phyloP scores from a whole-genome alignment of 2,113 vertebrate genomes.

The Tychaedon coryphoeus region DNA sequence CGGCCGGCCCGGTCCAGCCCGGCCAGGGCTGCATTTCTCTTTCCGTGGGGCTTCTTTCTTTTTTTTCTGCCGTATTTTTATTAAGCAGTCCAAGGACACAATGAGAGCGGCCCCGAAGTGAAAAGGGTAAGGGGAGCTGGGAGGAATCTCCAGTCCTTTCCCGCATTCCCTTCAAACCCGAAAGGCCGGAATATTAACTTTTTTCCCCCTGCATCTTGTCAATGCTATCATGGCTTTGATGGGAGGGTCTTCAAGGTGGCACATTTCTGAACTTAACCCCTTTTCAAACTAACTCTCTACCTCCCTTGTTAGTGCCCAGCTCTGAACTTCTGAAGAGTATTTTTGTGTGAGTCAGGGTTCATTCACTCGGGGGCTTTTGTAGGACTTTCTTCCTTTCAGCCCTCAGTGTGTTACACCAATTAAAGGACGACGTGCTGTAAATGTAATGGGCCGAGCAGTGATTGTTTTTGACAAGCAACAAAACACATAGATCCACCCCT shows the following conservation, averaged over 20 bases:
- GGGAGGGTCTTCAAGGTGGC: slow-evolving; percentile 85
- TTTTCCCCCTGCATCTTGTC: slow-evolving; percentile 76
- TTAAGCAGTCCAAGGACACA: background rate
- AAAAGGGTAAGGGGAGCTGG: background rate
- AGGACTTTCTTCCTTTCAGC: slow-evolving; percentile 87
- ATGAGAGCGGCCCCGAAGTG: background rate
- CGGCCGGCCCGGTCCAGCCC: background rate
- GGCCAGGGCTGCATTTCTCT: background rate
- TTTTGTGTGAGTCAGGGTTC: slow-evolving; percentile 89
- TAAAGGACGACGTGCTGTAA: slow-evolving; percentile 98
- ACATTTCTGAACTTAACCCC: slow-evolving; percentile 85
- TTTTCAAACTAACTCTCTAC: slow-evolving; percentile 82
- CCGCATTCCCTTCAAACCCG: slow-evolving; percentile 6
- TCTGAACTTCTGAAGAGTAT: slow-evolving; percentile 90
- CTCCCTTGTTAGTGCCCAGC: slow-evolving; percentile 88
- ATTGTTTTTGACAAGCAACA: slow-evolving; percentile 99
- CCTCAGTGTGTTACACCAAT: slow-evolving; percentile 93
- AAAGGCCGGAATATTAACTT: slow-evolving; percentile 73
- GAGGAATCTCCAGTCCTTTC: slow-evolving; percentile 20
- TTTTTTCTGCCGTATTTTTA: background rate
- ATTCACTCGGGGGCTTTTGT: slow-evolving; percentile 84
- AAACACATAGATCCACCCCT: slow-evolving; percentile 99
- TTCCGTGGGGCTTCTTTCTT: background rate
- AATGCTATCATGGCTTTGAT: slow-evolving; percentile 84
- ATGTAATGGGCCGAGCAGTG: slow-evolving; percentile 96